Conservation (phyloP, 2,113 vertebrate genomes). For the Toxotes chatareus region DNA sequence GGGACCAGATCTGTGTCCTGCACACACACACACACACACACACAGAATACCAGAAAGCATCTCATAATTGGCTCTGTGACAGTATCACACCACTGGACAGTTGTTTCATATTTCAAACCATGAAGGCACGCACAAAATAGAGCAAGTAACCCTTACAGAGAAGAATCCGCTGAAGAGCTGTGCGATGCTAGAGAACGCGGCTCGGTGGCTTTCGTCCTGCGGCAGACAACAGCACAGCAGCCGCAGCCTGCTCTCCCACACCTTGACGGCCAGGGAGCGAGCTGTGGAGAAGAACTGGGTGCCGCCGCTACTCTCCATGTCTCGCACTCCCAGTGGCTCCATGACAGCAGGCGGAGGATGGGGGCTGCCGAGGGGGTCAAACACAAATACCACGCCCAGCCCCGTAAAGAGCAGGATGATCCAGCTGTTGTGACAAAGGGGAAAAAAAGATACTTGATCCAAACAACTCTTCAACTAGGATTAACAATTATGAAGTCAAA, state of each 20-base stretch:
- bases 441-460: background rate
- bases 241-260: conserved; percentile 93
- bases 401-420: conserved; percentile 89
- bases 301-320: conserved; percentile 89
- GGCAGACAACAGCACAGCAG: conserved; percentile 94
- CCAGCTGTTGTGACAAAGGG: conserved; percentile 86
- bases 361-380: conserved; percentile 92
- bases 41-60: background rate
- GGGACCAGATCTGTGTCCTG: conserved; percentile 98
- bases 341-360: conserved; percentile 45
- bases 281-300: conserved; percentile 89
- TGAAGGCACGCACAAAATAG: background rate
- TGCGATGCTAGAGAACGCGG: conserved; percentile 92
- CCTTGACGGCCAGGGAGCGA: conserved; percentile 88
- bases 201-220: conserved; percentile 89
- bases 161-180: conserved; percentile 93
- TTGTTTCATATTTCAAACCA: too few species aligned
- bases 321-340: conserved; percentile 68
- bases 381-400: conserved; percentile 90
- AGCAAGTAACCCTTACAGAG: conserved; percentile 81
- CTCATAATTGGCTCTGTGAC: background rate
- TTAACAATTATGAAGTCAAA: background rate
- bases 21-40: conserved; percentile 36
- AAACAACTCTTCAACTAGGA: background rate
- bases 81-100: too few species aligned